These are phyloP conservation scores for Aphodius sticticus DNA, from an alignment of 2,888 invertebrate species.

Conservation along the genomic window DNA sequence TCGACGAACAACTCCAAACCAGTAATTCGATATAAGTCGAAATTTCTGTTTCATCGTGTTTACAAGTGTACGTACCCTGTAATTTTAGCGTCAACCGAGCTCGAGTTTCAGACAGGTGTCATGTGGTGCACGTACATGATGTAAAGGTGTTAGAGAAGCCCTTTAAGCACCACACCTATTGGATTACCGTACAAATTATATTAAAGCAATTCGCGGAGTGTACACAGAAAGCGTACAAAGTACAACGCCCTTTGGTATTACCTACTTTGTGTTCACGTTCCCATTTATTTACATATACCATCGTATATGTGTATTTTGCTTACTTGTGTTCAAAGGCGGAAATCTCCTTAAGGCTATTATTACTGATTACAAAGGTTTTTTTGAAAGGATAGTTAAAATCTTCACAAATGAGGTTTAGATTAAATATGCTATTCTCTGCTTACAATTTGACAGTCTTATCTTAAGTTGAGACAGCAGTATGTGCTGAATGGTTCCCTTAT, in stretches of 20 bases:
- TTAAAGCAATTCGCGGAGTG: conserved; percentile 27
- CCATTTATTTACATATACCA: not conserved
- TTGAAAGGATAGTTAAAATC: too few species aligned
- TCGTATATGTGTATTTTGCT: too few species aligned
- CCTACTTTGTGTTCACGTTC: not conserved
- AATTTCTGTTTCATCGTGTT: conserved; percentile 23
- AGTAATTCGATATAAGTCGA: conserved; percentile 22
- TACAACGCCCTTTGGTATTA: not conserved
- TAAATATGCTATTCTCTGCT: too few species aligned
- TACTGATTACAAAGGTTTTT: too few species aligned
- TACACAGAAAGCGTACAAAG: conserved; percentile 7
- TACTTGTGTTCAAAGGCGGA: too few species aligned
- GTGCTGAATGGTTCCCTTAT: too few species aligned
- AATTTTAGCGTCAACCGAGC: conserved; percentile 29
- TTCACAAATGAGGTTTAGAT: too few species aligned
- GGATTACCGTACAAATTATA: conserved; percentile 38
- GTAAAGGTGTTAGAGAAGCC: conserved; percentile 46
- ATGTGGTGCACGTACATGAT: conserved; percentile 41
- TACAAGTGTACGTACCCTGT: conserved; percentile 25
- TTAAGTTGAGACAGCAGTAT: too few species aligned
- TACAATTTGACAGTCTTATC: too few species aligned
- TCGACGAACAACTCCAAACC: not conserved
- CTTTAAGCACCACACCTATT: conserved; percentile 39
- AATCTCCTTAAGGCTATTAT: too few species aligned
- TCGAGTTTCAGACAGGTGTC: conserved; percentile 43